Base-by-base conservation (phyloP, 2,888 invertebrate genomes). In the Andrena fulva region DNA sequence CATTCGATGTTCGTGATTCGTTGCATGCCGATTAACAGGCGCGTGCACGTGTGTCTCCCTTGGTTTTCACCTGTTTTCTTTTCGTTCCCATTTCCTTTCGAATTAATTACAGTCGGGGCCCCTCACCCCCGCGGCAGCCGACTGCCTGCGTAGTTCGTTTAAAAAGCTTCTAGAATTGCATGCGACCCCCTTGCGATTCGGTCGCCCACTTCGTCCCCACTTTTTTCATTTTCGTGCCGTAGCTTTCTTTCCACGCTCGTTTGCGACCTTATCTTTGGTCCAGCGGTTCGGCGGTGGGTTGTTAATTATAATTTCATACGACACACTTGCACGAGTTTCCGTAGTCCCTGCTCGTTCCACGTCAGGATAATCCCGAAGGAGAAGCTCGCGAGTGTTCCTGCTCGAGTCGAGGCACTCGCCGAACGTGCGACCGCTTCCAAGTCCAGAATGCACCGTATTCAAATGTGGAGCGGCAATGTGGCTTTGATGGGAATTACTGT, bases 11-110 rank as follows among this genome's bases (percentile, higher is more conserved):
- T 31, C 64, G 52, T 66, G 33, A 59, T 33, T 54, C 20, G 56
- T 16, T 69, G 80, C 75, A 80, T 77, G 83, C 20, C 68, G 60
- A 69, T 80, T 75, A 70, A 76, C 31, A 56, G 67, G 7, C 60
- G 42, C 27, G n/a, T 50, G 77, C 68, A 62, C 48, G 69, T 35
- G 42, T n/a, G 20, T 63, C 64, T 66, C 27, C 35, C 67, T 27
- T 42, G 20, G 31, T 54, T 48, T 42, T 56, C 42, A 42, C 42
- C 27, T 42, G 3, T 59, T 54, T 29, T 8, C 27, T 24, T 48
- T 10, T 10, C 27, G 20, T n/a, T 33, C 16, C 64, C 27, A 50
- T 29, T 77, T 56, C 20, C 8, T 77, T 27, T 52, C 16, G 33
- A 59, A 73, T 73, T 62, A 68, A 73, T 60, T 31, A 63, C 52